Percentiles rank a stretch among this genome's conserved stretches.
Evolutionary conservation across 2,888 invertebrate species (phyloP).

Genomic region (Panopea generosa): DNA sequence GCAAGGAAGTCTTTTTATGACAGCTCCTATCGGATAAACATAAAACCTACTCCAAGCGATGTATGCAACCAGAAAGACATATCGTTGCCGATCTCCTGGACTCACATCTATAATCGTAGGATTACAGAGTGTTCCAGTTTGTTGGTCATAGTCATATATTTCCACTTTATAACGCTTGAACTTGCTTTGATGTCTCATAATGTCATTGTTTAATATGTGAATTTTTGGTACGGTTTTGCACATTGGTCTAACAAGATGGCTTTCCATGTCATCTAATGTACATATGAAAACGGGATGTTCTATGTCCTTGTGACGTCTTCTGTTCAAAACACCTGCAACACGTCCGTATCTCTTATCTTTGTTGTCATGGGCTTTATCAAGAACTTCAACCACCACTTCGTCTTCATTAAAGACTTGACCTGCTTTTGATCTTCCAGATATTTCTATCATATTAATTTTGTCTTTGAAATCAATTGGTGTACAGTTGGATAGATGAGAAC

Average conservation of each 20-base stretch:
- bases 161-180: slow-evolving; percentile 26
- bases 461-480: slow-evolving; percentile 41
- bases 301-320: slow-evolving; percentile 41
- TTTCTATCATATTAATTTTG: slow-evolving; percentile 47
- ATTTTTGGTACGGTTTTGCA: slow-evolving; percentile 72
- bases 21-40: slow-evolving; percentile 66
- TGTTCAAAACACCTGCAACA: slow-evolving; percentile 59
- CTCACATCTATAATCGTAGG: slow-evolving; percentile 40
- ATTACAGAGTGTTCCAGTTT: slow-evolving; percentile 44
- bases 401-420: slow-evolving; percentile 65
- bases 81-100: slow-evolving; percentile 51
- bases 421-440: slow-evolving; percentile 62
- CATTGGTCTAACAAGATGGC: slow-evolving; percentile 64
- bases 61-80: slow-evolving; percentile 63
- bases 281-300: slow-evolving; percentile 64
- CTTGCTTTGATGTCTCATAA: slow-evolving; percentile 4
- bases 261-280: slow-evolving; percentile 59
- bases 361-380: slow-evolving; percentile 26
- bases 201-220: slow-evolving; percentile 25
- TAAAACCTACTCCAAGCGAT: slow-evolving; percentile 54
- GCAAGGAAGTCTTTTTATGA: slow-evolving; percentile 53
- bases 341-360: slow-evolving; percentile 47
- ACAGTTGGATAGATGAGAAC: slow-evolving; percentile 61
- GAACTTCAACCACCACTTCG: slow-evolving; percentile 63
- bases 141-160: slow-evolving; percentile 63